Base-by-base conservation (phyloP, 53 echinoderm and acorn worm genomes). In the Antedon mediterranea region DNA sequence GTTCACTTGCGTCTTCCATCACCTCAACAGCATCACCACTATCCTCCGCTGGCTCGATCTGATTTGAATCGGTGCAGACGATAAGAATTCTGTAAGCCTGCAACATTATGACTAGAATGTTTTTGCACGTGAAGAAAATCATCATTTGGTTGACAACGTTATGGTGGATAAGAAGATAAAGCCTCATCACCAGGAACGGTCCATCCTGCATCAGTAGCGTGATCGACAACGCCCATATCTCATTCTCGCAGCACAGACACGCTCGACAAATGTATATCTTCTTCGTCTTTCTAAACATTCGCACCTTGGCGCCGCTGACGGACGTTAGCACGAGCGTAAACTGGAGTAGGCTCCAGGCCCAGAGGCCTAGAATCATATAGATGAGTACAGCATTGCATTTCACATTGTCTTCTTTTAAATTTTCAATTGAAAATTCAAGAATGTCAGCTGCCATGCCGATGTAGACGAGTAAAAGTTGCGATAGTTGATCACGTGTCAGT, bases 361-460 rank as follows among this genome's bases (percentile, higher is more conserved):
- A 92, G 5, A 97, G 15, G n/a, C 74, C 81, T 7, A 97, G 78
- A 75, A 92, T 88, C 71, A 92, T 29, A 33, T 88, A 75, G 78
- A 97, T 91, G 72, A 97, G 73, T 42, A 81, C 1, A 33, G 80
- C 71, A 77, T 98, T 74, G 75, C 98, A 98, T 76, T 83, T 80
- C 30, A 98, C 89, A 15, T 43, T 79, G 32, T 73, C 72, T 81
- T 92, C 90, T 31, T 88, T 86, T 30, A 98, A 82, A 31, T 84
- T 85, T 81, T 98, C 98, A 31, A 85, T 32, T 34, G 83, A 85
- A 75, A 98, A 98, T 75, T 98, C 98, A 41, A 98, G 82, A 81
- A 93, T 98, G 81, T 98, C 92, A 15, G 98, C 91, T 0, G 98
- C 92, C 90, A 92, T 93, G 32, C 92, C 98, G 77, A 98, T 88